Conservation (phyloP, 2,113 vertebrate species). For the Prunella himalayana region DNA sequence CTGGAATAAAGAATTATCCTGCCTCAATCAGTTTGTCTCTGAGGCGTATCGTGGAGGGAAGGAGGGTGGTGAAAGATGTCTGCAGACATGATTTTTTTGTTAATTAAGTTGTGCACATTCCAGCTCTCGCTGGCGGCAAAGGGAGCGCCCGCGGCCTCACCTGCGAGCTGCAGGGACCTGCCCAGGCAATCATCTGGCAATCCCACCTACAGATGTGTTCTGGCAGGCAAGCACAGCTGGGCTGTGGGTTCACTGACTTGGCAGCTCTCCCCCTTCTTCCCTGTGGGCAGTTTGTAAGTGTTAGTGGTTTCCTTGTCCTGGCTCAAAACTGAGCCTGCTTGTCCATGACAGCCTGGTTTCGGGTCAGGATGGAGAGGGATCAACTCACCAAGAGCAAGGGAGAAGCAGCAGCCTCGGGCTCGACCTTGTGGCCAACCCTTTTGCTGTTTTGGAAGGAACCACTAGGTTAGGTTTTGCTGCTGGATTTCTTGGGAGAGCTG, state of each 20-base stretch:
- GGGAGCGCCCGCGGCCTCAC: neutral
- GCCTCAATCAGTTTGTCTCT: neutral
- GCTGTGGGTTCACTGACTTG: neutral
- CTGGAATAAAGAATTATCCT: neutral
- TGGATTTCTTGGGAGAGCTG: neutral
- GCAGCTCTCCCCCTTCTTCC: neutral
- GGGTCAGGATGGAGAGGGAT: neutral
- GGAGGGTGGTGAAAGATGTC: neutral
- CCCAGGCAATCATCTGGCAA: neutral
- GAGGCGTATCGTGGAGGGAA: neutral
- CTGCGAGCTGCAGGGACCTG: neutral
- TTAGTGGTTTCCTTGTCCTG: neutral
- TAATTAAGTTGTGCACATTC: neutral
- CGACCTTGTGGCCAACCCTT: neutral
- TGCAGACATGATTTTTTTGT: neutral
- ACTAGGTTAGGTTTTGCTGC: neutral
- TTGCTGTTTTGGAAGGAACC: neutral
- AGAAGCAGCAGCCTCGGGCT: neutral
- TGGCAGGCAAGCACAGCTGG: neutral
- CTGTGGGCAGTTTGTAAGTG: neutral
- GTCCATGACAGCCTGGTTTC: neutral
- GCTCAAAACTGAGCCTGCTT: neutral
- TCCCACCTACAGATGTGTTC: neutral
- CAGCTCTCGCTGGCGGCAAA: neutral
- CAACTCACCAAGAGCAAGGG: accelerated